Percentiles rank a stretch among this genome's conserved stretches.
Conservation (phyloP, 2,888 invertebrate species). For the Calliphora vomitoria region DNA sequence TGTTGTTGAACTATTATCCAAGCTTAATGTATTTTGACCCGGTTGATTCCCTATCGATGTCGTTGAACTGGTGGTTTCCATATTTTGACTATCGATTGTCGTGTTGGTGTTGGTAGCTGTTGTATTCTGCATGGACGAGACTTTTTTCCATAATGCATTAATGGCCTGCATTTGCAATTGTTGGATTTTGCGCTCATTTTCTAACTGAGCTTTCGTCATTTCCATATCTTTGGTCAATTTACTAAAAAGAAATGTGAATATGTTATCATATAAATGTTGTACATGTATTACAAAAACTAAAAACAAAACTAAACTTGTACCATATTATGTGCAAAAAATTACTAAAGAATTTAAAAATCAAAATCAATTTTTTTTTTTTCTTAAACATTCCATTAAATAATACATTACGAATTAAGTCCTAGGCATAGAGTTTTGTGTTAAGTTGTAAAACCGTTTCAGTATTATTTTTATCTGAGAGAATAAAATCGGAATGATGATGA, state of each 20-base stretch:
- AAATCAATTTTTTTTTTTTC: too few relatives aligned
- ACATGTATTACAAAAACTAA: too few relatives aligned
- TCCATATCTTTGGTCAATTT: slow-evolving; percentile 93
- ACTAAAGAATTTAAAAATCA: too few relatives aligned
- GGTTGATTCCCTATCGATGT: slow-evolving; percentile 62
- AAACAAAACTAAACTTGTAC: too few relatives aligned
- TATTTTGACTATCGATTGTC: slow-evolving; percentile 74
- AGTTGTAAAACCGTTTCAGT: too few relatives aligned
- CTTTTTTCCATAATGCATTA: slow-evolving; percentile 95
- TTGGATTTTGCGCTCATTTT: slow-evolving; percentile 93
- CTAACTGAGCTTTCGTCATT: slow-evolving; percentile 92
- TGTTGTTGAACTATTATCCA: slow-evolving; percentile 87
- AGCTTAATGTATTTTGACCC: slow-evolving; percentile 75
- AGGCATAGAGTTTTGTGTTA: too few relatives aligned
- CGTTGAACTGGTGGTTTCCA: slow-evolving; percentile 36
- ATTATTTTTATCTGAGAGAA: too few relatives aligned
- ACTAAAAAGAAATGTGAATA: slow-evolving; percentile 84
- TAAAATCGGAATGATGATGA: too few relatives aligned
- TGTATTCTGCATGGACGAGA: slow-evolving; percentile 87
- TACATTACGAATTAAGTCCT: too few relatives aligned
- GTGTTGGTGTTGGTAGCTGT: slow-evolving; percentile 56
- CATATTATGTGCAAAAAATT: too few relatives aligned
- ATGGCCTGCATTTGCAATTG: slow-evolving; percentile 96
- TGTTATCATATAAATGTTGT: too few relatives aligned
- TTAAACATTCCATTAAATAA: too few relatives aligned